Conservation (phyloP, 2,888 invertebrate genomes). For the Mystacides longicornis region DNA sequence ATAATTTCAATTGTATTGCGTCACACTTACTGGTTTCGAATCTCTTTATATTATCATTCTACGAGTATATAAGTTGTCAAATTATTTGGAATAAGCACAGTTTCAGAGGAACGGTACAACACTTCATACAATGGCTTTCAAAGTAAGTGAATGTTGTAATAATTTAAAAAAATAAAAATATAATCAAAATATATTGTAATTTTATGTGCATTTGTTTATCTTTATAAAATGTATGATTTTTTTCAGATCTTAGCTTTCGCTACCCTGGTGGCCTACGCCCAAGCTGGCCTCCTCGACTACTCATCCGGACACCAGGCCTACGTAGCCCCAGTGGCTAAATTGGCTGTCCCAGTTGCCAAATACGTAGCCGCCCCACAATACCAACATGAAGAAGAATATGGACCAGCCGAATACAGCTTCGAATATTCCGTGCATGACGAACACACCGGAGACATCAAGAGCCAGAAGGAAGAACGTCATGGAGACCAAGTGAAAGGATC, state of each 20-base stretch:
- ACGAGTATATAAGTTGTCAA: neutral
- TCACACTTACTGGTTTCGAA: too few relatives aligned
- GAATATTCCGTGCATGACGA: slow-evolving; percentile 21
- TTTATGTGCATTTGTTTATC: too few relatives aligned
- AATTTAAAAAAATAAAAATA: too few relatives aligned
- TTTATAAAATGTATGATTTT: neutral
- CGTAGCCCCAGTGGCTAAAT: neutral
- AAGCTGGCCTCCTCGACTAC: slow-evolving; percentile 9
- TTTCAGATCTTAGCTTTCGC: slow-evolving; percentile 14
- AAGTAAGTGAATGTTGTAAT: slow-evolving; percentile 1
- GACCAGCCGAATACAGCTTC: slow-evolving; percentile 17
- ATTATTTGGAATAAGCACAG: neutral
- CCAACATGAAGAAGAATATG: slow-evolving; percentile 9
- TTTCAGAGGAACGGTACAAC: neutral
- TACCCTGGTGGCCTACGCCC: slow-evolving; percentile 12
- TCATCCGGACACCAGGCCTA: neutral
- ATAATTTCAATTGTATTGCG: too few relatives aligned
- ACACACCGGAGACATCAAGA: slow-evolving; percentile 39
- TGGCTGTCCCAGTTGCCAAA: slow-evolving; percentile 14
- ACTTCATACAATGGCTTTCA: slow-evolving; percentile 3
- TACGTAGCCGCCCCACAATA: slow-evolving; percentile 14
- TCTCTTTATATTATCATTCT: too few relatives aligned
- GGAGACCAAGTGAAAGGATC: slow-evolving; percentile 42
- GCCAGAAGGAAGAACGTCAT: slow-evolving; percentile 40
- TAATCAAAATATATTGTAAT: too few relatives aligned